Evolutionary conservation across 2,113 vertebrate species (phyloP), one percentile per base, ranked within the genome.

Genomic region (Cephalopholis sonnerati): DNA sequence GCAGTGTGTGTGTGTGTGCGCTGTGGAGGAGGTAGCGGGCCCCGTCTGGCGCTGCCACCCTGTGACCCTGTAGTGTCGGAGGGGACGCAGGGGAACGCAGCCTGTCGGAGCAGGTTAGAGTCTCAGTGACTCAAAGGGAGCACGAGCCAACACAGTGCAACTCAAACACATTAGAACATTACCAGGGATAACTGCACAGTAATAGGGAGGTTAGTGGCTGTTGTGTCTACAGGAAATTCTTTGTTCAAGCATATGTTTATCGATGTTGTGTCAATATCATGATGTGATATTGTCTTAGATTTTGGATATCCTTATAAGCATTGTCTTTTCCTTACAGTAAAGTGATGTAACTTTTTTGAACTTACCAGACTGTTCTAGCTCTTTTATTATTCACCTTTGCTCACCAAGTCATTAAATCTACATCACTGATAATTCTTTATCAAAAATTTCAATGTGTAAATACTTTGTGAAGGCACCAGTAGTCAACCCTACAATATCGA

Each of bases 31-130:
- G 78, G 77, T 53, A 79, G 76, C 9, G 16, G 44, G 77, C 69
- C 72, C 82, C 29, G 86, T 67, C 78, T 77, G 83, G 61, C 67
- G 24, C 87, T 86, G 90, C 91, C 87, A 87, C 93, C 89, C 90
- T 57, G 73, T 92, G 94, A 94, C 92, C 92, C 87, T 46, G 36
- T 77, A 59, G 92, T 92, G 94, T 89, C 54, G 65, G 86, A 57
- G 78, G 88, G 90, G 88, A 89, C 68, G 67, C 65, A 69, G 59
- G 70, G 87, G 83, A 85, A 76, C 39, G 55, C 61, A 27, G 68
- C 50, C 90, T 85, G 91, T 93, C 86, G 63, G 41, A 78, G 82
- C 74, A 32, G 78, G 74, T 91, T 89, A 83, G 51, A 81, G 74
- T 91, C 81, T 82, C 51, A 9, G 61, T 74, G 82, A 86, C 72